phyloP scores from a whole-genome alignment of 2,113 vertebrate species.

The Elephas maximus region DNA sequence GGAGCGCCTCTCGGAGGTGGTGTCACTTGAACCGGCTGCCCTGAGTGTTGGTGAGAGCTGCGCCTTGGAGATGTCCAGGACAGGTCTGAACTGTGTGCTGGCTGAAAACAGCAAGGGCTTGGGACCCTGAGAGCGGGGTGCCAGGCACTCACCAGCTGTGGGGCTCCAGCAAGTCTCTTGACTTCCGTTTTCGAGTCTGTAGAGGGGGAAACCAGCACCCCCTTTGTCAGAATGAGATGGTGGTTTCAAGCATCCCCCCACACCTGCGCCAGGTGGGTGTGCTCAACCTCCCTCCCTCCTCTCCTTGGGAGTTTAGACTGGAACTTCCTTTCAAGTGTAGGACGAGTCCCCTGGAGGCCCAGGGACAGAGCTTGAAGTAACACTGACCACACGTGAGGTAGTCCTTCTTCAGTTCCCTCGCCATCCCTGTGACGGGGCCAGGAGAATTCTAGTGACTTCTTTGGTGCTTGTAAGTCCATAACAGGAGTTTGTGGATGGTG shows the following conservation, averaged over 20 bases:
- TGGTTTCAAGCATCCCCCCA: not conserved
- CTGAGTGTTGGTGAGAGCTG: not conserved
- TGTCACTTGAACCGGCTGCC: not conserved
- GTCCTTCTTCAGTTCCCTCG: fast-evolving
- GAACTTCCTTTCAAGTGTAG: not conserved
- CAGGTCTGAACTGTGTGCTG: not conserved
- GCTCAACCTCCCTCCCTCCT: not conserved
- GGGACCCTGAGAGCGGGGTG: not conserved
- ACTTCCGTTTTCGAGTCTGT: not conserved
- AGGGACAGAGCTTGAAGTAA: no score
- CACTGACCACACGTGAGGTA: not conserved
- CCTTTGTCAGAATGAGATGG: no score
- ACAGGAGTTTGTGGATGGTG: no score
- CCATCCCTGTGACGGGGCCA: not conserved
- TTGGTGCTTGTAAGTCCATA: fast-evolving
- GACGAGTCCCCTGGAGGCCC: not conserved
- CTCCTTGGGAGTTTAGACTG: not conserved
- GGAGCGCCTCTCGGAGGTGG: not conserved
- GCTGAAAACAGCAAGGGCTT: not conserved
- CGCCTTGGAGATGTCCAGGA: not conserved
- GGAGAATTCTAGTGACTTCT: not conserved
- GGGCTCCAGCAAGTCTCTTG: not conserved
- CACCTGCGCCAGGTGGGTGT: not conserved
- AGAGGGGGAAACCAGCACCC: not conserved
- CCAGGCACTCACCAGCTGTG: not conserved